A percentile compares a stretch with the other conserved stretches of the same genome.
Conservation (phyloP, 1,140 invertebrate genomes). For the Uloborus diversus region DNA sequence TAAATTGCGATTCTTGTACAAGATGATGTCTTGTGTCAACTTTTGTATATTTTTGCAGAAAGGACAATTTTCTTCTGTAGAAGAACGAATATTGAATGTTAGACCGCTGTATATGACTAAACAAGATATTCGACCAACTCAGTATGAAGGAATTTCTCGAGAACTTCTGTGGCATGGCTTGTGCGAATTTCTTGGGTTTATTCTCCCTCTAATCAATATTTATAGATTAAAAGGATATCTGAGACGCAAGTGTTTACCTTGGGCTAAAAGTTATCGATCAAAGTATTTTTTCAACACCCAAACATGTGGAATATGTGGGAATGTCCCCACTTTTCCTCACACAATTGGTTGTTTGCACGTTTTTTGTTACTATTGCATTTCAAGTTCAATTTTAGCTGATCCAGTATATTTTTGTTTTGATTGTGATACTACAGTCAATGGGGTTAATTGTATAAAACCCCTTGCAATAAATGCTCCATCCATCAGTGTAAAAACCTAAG, state of each 20-base stretch:
- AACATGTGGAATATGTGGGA: constrained; percentile 9
- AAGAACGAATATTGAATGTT: constrained; percentile 4
- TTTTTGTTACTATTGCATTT: constrained; percentile 34
- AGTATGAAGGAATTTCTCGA: constrained; percentile 14
- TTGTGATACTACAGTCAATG: constrained; percentile 34
- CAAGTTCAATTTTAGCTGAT: constrained; percentile 24
- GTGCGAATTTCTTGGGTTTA: constrained; percentile 28
- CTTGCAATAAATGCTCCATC: not conserved
- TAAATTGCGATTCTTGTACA: not conserved
- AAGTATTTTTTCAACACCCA: constrained; percentile 11
- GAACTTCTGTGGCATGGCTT: constrained; percentile 28
- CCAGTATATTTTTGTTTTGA: constrained; percentile 36
- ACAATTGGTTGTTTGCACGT: constrained; percentile 33
- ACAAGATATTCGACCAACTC: constrained; percentile 5
- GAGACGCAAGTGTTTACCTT: constrained; percentile 7
- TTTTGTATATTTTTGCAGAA: constrained; percentile 37
- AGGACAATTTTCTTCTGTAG: not conserved
- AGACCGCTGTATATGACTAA: constrained; percentile 12
- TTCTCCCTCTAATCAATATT: constrained; percentile 16
- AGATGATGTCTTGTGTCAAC: constrained; percentile 12
- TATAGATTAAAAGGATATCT: constrained; percentile 20
- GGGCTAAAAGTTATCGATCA: not conserved
- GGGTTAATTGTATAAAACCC: constrained; percentile 19
- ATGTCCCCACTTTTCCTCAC: constrained; percentile 25
- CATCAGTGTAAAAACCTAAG: too few relatives aligned